A percentile compares a stretch with the other conserved stretches of the same genome.
These are phyloP conservation scores for Barypeithes pellucidus DNA, from an alignment of 2,888 invertebrate species.

Conservation along the genomic window DNA sequence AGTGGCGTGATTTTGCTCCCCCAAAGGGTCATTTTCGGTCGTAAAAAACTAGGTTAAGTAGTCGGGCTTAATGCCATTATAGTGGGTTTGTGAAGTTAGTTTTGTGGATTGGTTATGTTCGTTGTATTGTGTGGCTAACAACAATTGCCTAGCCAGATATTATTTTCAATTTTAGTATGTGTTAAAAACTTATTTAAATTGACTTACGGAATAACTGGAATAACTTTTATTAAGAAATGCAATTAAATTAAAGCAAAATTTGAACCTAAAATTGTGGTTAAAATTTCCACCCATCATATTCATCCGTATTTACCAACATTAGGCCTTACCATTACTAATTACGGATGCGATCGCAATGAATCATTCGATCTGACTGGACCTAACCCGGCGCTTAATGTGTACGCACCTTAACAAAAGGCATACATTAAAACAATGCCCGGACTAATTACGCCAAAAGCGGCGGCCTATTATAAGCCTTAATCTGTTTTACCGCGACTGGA, in stretches of 20 bases:
- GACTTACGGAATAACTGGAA: no score
- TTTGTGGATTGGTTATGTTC: no score
- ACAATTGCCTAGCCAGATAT: no score
- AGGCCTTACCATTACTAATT: conserved; percentile 19
- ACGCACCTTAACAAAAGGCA: conserved; percentile 52
- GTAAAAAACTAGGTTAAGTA: conserved; percentile 29
- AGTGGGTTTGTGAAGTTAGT: no score
- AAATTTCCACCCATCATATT: conserved; percentile 13
- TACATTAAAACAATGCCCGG: conserved; percentile 58
- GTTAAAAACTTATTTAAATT: no score
- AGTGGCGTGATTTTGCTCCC: conserved; percentile 14
- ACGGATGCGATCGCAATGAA: conserved; percentile 42
- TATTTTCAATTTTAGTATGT: no score
- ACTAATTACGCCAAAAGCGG: conserved; percentile 57
- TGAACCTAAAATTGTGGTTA: no score
- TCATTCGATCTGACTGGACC: conserved; percentile 52
- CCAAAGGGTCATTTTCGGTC: not conserved
- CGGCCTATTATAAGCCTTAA: conserved; percentile 61
- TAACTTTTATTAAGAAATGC: no score
- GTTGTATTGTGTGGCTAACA: no score
- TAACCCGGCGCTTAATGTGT: conserved; percentile 44
- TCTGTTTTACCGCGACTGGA: conserved; percentile 59
- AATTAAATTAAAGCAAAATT: no score
- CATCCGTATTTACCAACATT: conserved; percentile 12
- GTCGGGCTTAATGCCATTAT: no score